Base-by-base conservation (phyloP, 2,113 vertebrate species). In the Syngnathoides biaculeatus region DNA sequence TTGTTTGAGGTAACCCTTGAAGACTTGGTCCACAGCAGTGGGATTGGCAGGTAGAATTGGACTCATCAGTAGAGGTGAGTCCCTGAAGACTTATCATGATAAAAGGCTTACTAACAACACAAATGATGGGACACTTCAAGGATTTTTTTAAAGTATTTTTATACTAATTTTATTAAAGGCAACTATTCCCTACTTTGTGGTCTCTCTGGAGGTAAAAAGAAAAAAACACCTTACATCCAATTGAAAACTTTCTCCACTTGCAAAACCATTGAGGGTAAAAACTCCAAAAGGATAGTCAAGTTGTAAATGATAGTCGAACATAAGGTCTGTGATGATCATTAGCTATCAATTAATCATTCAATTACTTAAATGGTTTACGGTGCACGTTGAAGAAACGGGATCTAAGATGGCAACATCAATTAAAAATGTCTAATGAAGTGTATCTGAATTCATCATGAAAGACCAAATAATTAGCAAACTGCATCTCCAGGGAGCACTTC, bases 261-360 rank as follows among this genome's bases (percentile, higher is more conserved):
- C 53, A 65, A 69, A 65, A 45, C 2, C 67, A 72, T 69, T 65
- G 48, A 66, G 73, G 65, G 68, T 78, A 80, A 81, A 85, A 86
- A 82, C 70, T 77, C 60, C 79, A 77, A 79, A 57, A 81, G 81
- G 75, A 82, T 64, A 27, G 77, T 82, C 61, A 67, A 79, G 84
- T 84, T 84, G 80, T 78, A 85, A 89, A 89, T 84, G 74, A 86
- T 84, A 89, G 79, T 69, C 27, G 81, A 90, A 88, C 89, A 89
- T 89, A 91, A 86, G 86, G 86, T 88, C 84, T 65, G 73, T 20
- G 82, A 72, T 83, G 84, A 90, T 90, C 89, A 85, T 92, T 91
- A 87, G 82, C 77, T 77, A 83, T 86, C 84, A 88, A 91, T 91
- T 91, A 89, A 89, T 91, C 88, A 89, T 89, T 90, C 88, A 89